Percentiles rank a stretch among this genome's conserved stretches.
phyloP scores from a whole-genome alignment of 2,797 vertebrate genomes.

The Cephalopachus bancanus region DNA sequence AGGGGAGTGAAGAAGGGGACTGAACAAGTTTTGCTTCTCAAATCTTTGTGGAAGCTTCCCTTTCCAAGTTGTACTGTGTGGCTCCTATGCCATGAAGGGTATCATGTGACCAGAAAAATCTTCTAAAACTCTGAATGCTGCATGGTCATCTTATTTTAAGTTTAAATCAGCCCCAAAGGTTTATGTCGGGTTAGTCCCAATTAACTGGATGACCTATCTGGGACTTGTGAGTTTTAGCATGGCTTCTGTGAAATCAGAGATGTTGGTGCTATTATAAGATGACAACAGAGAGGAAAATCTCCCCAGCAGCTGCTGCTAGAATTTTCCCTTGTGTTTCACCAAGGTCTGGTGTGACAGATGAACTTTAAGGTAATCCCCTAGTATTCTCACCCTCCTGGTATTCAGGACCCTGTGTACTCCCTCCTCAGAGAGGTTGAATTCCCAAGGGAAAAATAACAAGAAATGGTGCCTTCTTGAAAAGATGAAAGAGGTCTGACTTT shows the following conservation, averaged over 20 bases:
- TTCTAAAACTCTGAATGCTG: neutral
- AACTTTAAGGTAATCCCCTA: neutral
- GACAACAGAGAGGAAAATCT: neutral
- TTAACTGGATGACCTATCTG: neutral
- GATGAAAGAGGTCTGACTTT: neutral
- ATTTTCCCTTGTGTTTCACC: neutral
- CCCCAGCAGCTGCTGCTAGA: neutral
- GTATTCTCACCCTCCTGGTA: neutral
- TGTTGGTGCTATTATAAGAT: neutral
- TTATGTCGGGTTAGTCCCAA: neutral
- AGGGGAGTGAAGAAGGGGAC: neutral
- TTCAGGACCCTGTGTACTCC: neutral
- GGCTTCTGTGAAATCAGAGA: neutral
- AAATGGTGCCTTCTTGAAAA: neutral
- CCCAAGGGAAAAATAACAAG: neutral
- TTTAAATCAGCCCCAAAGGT: neutral
- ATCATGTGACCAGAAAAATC: neutral
- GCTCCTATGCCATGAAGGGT: rapidly evolving
- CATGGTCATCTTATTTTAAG: neutral
- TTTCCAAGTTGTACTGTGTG: neutral
- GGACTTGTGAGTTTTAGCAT: neutral
- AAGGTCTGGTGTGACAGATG: neutral
- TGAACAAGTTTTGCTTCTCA: neutral
- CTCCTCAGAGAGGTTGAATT: neutral
- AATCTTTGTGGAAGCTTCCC: neutral